phyloP scores from a whole-genome alignment of 2,113 vertebrate genomes.

The Thalassarche chlororhynchos region DNA sequence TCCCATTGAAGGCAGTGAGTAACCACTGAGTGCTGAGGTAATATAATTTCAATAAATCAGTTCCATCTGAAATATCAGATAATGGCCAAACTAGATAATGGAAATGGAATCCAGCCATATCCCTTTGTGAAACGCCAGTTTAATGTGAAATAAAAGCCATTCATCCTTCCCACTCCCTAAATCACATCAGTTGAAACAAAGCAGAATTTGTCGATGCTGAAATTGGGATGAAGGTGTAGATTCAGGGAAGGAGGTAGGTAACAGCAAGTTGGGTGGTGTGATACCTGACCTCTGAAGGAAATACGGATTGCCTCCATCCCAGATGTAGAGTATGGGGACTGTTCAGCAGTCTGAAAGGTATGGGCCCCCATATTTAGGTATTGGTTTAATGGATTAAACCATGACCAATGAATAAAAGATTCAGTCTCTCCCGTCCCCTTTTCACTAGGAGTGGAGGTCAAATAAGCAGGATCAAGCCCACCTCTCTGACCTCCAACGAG shows the following conservation, averaged over 20 bases:
- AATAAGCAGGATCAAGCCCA: not conserved
- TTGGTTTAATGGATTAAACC: not conserved
- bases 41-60: constrained; percentile 54
- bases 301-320: not conserved
- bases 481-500: not conserved
- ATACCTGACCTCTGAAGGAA: not conserved
- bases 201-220: not conserved
- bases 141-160: constrained; percentile 28
- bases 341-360: not conserved
- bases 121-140: not conserved
- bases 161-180: constrained; percentile 8
- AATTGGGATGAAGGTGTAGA: not conserved
- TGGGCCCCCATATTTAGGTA: not conserved
- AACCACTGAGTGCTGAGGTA: constrained; percentile 35
- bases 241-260: not conserved
- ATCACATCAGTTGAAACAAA: constrained; percentile 9
- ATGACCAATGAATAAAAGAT: not conserved
- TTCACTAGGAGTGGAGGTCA: not conserved
- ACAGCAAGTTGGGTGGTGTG: not conserved
- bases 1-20: constrained; percentile 15
- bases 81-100: constrained; percentile 50
- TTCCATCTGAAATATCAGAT: constrained; percentile 51
- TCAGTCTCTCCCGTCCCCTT: not conserved
- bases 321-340: not conserved
- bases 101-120: constrained; percentile 56